phyloP scores from a whole-genome alignment of 2,888 invertebrate species.

The Cheilosia variabilis region DNA sequence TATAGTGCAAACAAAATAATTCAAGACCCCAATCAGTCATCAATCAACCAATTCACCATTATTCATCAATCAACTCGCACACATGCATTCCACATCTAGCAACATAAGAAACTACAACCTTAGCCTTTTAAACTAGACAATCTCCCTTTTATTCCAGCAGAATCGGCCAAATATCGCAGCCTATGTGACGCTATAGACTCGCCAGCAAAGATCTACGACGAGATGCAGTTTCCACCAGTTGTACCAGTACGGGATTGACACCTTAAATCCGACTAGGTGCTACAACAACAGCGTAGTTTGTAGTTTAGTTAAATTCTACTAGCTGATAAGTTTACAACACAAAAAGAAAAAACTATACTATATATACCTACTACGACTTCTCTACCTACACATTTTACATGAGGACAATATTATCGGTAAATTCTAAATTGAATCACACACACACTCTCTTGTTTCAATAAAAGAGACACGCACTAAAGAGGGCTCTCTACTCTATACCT shows the following conservation, averaged over 20 bases:
- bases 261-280: slow-evolving; percentile 67
- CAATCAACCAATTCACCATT: not conserved
- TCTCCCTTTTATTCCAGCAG: slow-evolving; percentile 76
- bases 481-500: slow-evolving; percentile 39
- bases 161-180: slow-evolving; percentile 83
- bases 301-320: slow-evolving; percentile 67
- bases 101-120: not conserved
- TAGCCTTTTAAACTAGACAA: slow-evolving; percentile 33
- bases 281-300: slow-evolving; percentile 35
- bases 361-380: slow-evolving; percentile 27
- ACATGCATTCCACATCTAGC: not conserved
- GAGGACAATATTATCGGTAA: slow-evolving; percentile 46
- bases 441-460: slow-evolving; percentile 17
- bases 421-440: slow-evolving; percentile 11
- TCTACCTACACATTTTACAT: slow-evolving; percentile 26
- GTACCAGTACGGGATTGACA: slow-evolving; percentile 82
- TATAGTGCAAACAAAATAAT: no score
- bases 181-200: slow-evolving; percentile 83
- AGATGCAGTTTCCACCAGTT: slow-evolving; percentile 83
- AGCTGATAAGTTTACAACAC: slow-evolving; percentile 35
- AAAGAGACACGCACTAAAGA: slow-evolving; percentile 3
- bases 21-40: not conserved
- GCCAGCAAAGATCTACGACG: slow-evolving; percentile 82
- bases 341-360: not conserved
- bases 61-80: slow-evolving; percentile 1